A percentile compares a stretch with the other conserved stretches of the same genome.
These are phyloP conservation scores for Sebastes goodei DNA, from an alignment of 2,797 vertebrate species.

Conservation along the genomic window DNA sequence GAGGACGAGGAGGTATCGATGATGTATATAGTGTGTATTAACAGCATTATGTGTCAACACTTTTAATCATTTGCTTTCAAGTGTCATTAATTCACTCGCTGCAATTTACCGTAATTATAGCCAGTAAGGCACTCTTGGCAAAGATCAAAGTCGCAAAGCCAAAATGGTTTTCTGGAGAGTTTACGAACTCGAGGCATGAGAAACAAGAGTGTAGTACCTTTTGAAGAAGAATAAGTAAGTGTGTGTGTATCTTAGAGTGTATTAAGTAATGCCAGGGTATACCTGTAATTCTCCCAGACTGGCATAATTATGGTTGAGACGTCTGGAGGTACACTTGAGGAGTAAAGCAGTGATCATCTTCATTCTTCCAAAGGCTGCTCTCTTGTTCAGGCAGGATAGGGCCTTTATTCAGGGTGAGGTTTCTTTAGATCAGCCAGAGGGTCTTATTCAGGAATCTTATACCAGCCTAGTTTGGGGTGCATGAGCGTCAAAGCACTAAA, in stretches of 20 bases:
- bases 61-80: slow-evolving; percentile 27
- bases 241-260: slow-evolving; percentile 45
- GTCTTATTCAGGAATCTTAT: slow-evolving; percentile 46
- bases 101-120: slow-evolving; percentile 63
- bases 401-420: slow-evolving; percentile 66
- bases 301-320: slow-evolving; percentile 75
- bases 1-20: slow-evolving; percentile 7
- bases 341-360: slow-evolving; percentile 74
- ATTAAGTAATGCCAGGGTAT: slow-evolving; percentile 75
- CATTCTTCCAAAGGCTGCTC: slow-evolving; percentile 64
- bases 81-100: slow-evolving; percentile 26
- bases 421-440: slow-evolving; percentile 58
- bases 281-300: slow-evolving; percentile 71
- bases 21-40: slow-evolving; percentile 5
- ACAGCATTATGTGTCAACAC: slow-evolving; percentile 25
- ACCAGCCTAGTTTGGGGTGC: slow-evolving; percentile 46
- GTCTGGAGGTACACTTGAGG: slow-evolving; percentile 54
- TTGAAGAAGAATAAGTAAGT: slow-evolving; percentile 36
- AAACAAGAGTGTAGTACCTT: slow-evolving; percentile 33
- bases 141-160: slow-evolving; percentile 54
- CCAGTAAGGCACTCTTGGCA: slow-evolving; percentile 26
- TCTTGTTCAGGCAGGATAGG: slow-evolving; percentile 76
- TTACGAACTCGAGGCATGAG: slow-evolving; percentile 42
- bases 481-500: slow-evolving; percentile 10
- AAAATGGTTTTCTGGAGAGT: slow-evolving; percentile 57